These are phyloP conservation scores for Tinea semifulvella DNA, from an alignment of 2,888 invertebrate genomes.

Conservation along the genomic window DNA sequence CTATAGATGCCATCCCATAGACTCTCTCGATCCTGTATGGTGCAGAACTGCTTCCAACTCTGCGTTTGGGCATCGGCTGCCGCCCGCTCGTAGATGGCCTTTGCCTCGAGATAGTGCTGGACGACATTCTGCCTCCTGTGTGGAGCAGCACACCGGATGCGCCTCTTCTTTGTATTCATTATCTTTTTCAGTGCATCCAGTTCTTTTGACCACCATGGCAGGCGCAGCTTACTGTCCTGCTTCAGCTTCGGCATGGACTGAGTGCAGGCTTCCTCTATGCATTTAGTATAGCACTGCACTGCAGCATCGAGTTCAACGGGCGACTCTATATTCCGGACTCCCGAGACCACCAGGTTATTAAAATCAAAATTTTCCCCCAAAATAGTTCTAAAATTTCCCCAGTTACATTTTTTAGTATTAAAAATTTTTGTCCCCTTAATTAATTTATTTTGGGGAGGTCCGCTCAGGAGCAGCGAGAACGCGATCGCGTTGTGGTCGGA, in stretches of 20 bases:
- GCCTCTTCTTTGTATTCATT: conserved; percentile 3
- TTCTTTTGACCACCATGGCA: conserved; percentile 14
- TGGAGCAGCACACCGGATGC: conserved; percentile 12
- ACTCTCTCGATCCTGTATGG: conserved; percentile 15
- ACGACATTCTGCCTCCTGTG: not conserved
- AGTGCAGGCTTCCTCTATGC: not conserved
- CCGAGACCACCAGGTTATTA: not conserved
- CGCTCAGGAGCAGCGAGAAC: not conserved
- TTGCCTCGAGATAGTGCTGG: conserved; percentile 11
- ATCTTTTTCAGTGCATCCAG: conserved; percentile 7
- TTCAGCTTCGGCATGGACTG: not conserved
- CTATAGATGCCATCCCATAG: conserved; percentile 19
- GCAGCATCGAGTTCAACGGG: not conserved
- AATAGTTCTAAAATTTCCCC: not conserved
- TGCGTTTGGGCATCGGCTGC: conserved; percentile 11
- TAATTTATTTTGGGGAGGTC: not conserved
- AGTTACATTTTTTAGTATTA: conserved; percentile 9
- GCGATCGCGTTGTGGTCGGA: conserved; percentile 9
- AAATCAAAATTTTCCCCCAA: not conserved
- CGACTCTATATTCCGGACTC: not conserved
- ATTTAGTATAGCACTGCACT: not conserved
- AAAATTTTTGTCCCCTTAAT: not conserved
- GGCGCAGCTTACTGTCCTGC: not conserved
- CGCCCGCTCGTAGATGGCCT: not conserved
- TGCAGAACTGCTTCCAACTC: conserved; percentile 18